These are phyloP conservation scores for Spinus olivaceus DNA, from an alignment of 2,797 vertebrate genomes.

Conservation along the genomic window DNA sequence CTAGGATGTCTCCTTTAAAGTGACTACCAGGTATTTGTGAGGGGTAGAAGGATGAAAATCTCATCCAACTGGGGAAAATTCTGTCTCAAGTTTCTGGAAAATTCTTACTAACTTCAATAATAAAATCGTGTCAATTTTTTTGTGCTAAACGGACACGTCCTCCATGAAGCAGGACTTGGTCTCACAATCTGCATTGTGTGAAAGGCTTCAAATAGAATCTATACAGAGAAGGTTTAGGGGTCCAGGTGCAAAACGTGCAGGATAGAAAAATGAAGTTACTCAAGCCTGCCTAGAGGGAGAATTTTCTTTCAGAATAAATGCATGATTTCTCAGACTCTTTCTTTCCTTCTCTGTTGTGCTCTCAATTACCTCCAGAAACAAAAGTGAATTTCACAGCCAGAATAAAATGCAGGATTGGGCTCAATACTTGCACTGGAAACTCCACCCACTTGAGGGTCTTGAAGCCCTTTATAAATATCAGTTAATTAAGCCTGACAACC, in stretches of 20 bases:
- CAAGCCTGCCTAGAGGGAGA: background rate
- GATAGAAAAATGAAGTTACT: background rate
- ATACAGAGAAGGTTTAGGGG: background rate
- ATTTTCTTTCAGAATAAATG: background rate
- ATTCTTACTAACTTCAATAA: background rate
- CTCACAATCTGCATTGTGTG: background rate
- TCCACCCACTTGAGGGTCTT: conserved; percentile 32
- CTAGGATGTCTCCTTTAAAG: background rate
- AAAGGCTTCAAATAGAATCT: background rate
- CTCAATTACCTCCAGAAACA: background rate
- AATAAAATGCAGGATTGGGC: background rate
- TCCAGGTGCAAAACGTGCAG: background rate
- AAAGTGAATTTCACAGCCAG: background rate
- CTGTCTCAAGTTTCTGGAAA: background rate
- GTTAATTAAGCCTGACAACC: conserved; percentile 63
- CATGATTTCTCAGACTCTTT: background rate
- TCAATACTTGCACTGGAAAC: conserved; percentile 4
- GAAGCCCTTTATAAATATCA: conserved; percentile 58
- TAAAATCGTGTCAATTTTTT: background rate
- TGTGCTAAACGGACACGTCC: background rate
- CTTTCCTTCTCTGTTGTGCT: background rate
- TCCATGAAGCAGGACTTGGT: background rate
- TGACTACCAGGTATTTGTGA: background rate
- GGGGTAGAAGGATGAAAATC: background rate
- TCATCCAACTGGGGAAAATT: background rate